These are phyloP conservation scores for Stegophylla sp. DNA, from an alignment of 2,888 invertebrate genomes.

Conservation along the genomic window DNA sequence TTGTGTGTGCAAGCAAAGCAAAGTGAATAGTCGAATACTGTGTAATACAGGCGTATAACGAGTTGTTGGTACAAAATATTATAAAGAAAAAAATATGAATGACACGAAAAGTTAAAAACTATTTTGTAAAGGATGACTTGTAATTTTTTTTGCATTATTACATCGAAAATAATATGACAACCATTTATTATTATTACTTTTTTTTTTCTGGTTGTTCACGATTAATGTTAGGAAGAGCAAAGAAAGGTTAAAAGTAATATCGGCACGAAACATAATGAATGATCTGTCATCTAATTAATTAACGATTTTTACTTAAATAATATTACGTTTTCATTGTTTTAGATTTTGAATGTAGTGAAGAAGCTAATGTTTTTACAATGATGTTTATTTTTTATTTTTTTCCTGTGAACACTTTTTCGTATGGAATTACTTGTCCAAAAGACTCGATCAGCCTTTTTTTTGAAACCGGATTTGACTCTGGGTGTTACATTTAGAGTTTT, in stretches of 20 bases:
- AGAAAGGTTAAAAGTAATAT: not conserved
- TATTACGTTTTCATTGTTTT: too few species aligned
- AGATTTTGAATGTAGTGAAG: too few species aligned
- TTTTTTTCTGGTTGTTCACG: not conserved
- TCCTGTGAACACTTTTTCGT: too few species aligned
- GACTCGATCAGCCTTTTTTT: too few species aligned
- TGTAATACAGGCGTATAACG: not conserved
- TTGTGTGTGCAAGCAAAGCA: slow-evolving; percentile 8
- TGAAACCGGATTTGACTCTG: too few species aligned
- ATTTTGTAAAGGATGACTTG: slow-evolving; percentile 13
- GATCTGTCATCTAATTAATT: not conserved
- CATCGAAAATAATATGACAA: not conserved
- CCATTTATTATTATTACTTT: not conserved
- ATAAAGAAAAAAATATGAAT: slow-evolving; percentile 4
- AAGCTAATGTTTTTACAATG: too few species aligned
- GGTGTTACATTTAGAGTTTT: too few species aligned
- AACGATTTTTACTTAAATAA: not conserved
- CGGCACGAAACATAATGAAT: not conserved
- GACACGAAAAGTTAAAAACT: slow-evolving; percentile 7
- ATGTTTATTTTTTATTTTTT: not conserved
- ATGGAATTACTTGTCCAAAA: too few species aligned
- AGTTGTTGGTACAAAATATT: slow-evolving; percentile 19
- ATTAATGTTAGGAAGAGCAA: not conserved
- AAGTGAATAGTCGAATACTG: not conserved
- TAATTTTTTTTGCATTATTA: not conserved